phyloP scores from a whole-genome alignment of 1,140 invertebrate species.

The Drosophila murphyi region DNA sequence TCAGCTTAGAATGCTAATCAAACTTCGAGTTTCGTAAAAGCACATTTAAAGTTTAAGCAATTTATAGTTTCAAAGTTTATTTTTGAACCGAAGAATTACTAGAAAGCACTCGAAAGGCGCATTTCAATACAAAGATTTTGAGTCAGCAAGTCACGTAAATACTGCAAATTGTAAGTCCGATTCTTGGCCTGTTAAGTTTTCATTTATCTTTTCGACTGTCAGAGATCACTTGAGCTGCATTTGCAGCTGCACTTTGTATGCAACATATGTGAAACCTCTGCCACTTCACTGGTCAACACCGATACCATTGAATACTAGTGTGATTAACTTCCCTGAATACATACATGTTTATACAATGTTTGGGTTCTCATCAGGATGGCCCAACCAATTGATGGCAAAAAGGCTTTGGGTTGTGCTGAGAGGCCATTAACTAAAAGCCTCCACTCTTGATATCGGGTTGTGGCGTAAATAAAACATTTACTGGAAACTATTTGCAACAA shows the following conservation, averaged over 20 bases:
- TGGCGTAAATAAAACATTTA: conserved; percentile 66
- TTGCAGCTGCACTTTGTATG: conserved; percentile 27
- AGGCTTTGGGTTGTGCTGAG: conserved; percentile 39
- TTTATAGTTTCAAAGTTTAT: neutral
- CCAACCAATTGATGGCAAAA: conserved; percentile 37
- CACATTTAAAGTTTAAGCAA: neutral
- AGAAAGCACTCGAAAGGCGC: too few relatives aligned
- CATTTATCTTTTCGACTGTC: conserved; percentile 45
- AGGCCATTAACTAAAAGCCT: conserved; percentile 74
- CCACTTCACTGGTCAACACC: conserved; percentile 59
- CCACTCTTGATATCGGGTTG: conserved; percentile 58
- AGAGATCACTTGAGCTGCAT: conserved; percentile 51
- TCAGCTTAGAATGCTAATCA: too few relatives aligned
- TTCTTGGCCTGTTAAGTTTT: conserved; percentile 11
- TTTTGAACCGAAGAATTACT: too few relatives aligned
- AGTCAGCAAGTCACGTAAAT: conserved; percentile 61
- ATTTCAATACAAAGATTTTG: conserved; percentile 19
- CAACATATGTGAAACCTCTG: conserved; percentile 52
- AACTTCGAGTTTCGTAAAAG: neutral
- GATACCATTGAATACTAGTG: conserved; percentile 50
- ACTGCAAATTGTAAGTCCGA: conserved; percentile 49
- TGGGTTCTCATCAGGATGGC: neutral
- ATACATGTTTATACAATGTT: neutral
- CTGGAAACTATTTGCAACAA: conserved; percentile 81
- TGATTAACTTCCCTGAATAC: conserved; percentile 7